A percentile compares a stretch with the other conserved stretches of the same genome.
phyloP scores from a whole-genome alignment of 1,140 invertebrate species.

The Muscidifurax raptorellus region DNA sequence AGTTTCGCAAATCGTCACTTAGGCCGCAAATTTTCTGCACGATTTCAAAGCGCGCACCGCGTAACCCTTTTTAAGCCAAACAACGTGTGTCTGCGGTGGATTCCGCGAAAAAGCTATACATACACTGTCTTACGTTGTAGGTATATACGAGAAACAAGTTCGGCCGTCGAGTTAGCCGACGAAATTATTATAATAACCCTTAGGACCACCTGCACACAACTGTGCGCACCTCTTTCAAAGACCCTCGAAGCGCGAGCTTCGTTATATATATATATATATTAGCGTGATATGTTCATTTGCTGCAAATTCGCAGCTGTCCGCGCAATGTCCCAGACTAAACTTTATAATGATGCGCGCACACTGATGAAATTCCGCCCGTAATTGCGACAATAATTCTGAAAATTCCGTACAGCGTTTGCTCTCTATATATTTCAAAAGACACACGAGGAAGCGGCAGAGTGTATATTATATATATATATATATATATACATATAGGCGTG shows the following conservation, averaged over 20 bases:
- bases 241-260: not conserved
- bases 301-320: not conserved
- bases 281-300: not conserved
- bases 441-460: not conserved
- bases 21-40: no score
- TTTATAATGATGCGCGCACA: no score
- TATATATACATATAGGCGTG: no score
- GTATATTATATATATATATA: no score
- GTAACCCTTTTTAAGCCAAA: no score
- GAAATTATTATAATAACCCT: conserved; percentile 44
- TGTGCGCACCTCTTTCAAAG: no score
- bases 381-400: not conserved
- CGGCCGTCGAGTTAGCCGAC: not conserved
- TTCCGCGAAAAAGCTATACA: conserved; percentile 7
- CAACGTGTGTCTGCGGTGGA: no score
- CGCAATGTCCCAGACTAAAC: no score
- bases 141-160: conserved; percentile 13
- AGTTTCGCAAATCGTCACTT: no score
- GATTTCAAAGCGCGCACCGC: no score
- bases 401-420: not conserved
- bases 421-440: not conserved
- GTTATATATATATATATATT: no score
- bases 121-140: no score
- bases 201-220: conserved; percentile 19
- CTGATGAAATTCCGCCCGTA: not conserved